phyloP scores from a whole-genome alignment of 2,113 vertebrate genomes.

The Mugil cephalus region DNA sequence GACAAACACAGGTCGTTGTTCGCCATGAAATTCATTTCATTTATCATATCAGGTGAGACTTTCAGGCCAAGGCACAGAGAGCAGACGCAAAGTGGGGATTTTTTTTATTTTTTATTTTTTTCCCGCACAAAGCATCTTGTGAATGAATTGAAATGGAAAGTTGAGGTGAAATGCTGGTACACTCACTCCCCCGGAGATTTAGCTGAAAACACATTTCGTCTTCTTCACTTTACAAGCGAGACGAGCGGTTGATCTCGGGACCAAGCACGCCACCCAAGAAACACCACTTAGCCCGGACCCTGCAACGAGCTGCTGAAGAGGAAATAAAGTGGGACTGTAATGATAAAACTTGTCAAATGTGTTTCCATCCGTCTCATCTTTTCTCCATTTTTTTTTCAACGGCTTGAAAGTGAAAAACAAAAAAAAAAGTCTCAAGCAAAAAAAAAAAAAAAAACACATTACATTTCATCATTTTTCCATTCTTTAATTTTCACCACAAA shows the following conservation, averaged over 20 bases:
- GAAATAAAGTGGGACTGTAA: constrained; percentile 31
- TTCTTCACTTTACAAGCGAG: constrained; percentile 27
- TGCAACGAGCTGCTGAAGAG: constrained; percentile 41
- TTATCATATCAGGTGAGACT: constrained; percentile 67
- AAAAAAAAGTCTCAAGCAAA: constrained; percentile 68
- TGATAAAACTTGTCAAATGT: constrained; percentile 65
- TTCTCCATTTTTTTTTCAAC: constrained; percentile 47
- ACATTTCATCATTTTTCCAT: constrained; percentile 86
- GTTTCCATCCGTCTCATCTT: constrained; percentile 67
- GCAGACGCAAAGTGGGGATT: constrained; percentile 26
- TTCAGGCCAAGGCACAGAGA: constrained; percentile 47
- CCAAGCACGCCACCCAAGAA: constrained; percentile 60
- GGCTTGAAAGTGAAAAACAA: constrained; percentile 65
- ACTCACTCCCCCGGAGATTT: constrained; percentile 9
- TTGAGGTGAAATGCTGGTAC: constrained; percentile 35
- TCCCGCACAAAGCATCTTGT: constrained; percentile 35
- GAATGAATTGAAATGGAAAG: constrained; percentile 48
- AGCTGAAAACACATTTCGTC: constrained; percentile 48
- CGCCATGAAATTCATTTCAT: constrained; percentile 56
- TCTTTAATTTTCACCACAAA: constrained; percentile 86
- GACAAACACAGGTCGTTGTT: constrained; percentile 74
- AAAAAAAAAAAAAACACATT: constrained; percentile 70
- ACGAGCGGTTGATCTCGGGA: constrained; percentile 35
- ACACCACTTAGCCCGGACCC: constrained; percentile 38
- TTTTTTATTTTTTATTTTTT: too few species aligned